Evolutionary conservation across 30 jellyfish, hydroid and myxozoan genomes (phyloP).

Genomic region (Turritopsis dohrnii): DNA sequence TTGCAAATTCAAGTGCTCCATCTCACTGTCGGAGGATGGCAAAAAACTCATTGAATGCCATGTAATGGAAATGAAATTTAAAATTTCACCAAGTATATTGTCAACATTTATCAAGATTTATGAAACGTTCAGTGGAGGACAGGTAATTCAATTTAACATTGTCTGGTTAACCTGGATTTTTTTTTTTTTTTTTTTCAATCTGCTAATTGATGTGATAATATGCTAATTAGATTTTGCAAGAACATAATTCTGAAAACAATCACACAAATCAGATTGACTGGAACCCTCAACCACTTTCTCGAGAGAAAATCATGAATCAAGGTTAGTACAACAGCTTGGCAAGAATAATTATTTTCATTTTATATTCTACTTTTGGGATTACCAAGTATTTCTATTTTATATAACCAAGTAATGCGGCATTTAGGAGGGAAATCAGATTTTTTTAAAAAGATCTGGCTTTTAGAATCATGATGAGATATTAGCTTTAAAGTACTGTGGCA

Average conservation of each 20-base stretch:
- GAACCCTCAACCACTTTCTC: slow-evolving; percentile 15
- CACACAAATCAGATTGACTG: neutral
- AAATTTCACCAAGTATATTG: slow-evolving; percentile 40
- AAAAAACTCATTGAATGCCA: slow-evolving; percentile 7
- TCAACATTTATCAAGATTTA: slow-evolving; percentile 21
- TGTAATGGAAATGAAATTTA: slow-evolving; percentile 38
- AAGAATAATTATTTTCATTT: neutral
- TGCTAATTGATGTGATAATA: too few species aligned
- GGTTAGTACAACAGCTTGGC: neutral
- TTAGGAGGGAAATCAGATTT: too few species aligned
- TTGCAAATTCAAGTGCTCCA: neutral
- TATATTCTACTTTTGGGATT: too few species aligned
- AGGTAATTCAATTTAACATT: too few species aligned
- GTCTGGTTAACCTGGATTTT: too few species aligned
- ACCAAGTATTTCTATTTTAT: too few species aligned
- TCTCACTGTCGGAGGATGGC: slow-evolving; percentile 12
- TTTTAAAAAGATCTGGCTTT: too few species aligned
- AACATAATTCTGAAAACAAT: neutral
- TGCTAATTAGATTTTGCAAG: neutral
- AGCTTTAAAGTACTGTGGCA: too few species aligned
- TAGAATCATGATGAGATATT: too few species aligned
- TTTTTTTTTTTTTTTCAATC: too few species aligned
- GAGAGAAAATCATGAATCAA: neutral
- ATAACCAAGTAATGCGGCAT: too few species aligned
- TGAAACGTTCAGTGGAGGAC: slow-evolving; percentile 17